phyloP scores from a whole-genome alignment of 2,797 vertebrate genomes.

The Borostomias antarcticus region DNA sequence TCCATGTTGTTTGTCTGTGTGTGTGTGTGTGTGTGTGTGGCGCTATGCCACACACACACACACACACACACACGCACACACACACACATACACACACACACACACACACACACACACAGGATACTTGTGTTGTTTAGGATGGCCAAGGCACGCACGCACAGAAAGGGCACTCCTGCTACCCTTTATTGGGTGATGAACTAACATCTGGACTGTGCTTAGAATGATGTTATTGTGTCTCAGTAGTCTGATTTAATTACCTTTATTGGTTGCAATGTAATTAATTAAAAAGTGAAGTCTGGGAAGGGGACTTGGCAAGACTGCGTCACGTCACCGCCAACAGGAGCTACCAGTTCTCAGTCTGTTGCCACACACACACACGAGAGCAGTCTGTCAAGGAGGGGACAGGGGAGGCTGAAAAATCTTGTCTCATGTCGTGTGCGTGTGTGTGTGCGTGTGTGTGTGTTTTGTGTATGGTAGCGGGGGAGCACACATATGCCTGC shows the following conservation, averaged over 20 bases:
- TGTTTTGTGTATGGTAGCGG: background rate
- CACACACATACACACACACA: too few species aligned
- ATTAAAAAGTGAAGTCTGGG: conserved; percentile 62
- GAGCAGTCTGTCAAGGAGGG: background rate
- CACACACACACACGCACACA: too few species aligned
- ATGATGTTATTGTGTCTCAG: conserved; percentile 58
- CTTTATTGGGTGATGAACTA: background rate
- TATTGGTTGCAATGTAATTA: conserved; percentile 62
- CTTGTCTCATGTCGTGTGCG: background rate
- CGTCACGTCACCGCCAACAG: conserved; percentile 61
- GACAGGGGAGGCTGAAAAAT: background rate
- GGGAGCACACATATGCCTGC: background rate
- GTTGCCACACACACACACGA: background rate
- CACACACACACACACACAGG: too few species aligned
- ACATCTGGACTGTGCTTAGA: conserved; percentile 25
- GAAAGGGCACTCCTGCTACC: too few species aligned
- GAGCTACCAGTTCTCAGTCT: conserved; percentile 33
- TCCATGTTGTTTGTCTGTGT: too few species aligned
- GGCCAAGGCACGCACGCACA: too few species aligned
- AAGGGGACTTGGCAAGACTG: conserved; percentile 61
- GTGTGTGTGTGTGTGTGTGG: too few species aligned
- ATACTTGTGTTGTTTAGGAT: too few species aligned
- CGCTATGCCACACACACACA: too few species aligned
- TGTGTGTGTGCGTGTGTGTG: conserved; percentile 6
- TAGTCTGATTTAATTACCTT: conserved; percentile 66